Conservation (phyloP, 1,140 invertebrate species). For the Delia radicum region DNA sequence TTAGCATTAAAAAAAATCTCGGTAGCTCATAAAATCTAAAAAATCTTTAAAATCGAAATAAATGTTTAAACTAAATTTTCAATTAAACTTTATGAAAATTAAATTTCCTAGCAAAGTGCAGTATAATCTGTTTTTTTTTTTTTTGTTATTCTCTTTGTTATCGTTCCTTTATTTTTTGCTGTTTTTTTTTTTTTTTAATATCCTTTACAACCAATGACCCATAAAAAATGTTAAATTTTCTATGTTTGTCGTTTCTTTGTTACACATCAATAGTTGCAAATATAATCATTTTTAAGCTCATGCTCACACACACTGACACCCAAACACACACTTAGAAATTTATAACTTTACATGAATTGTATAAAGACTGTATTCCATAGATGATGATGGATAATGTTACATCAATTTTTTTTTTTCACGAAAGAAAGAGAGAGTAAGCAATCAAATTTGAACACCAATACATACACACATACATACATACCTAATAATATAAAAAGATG, state of each 20-base stretch:
- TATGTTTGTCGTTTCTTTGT: not conserved
- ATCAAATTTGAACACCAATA: too few relatives aligned
- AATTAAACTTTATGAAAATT: too few relatives aligned
- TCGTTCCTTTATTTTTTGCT: not conserved
- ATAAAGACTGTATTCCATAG: not conserved
- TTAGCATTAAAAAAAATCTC: too few relatives aligned
- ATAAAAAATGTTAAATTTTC: not conserved
- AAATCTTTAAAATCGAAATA: too few relatives aligned
- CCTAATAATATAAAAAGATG: not conserved
- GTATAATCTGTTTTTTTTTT: too few relatives aligned
- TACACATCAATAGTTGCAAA: not conserved
- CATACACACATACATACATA: not conserved
- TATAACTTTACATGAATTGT: not conserved
- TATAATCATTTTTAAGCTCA: not conserved
- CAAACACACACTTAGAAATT: not conserved
- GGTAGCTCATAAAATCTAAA: too few relatives aligned
- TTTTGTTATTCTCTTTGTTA: too few relatives aligned
- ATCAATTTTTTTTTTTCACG: not conserved
- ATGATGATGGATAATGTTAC: not conserved
- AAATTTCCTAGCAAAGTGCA: too few relatives aligned
- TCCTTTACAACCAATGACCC: not conserved
- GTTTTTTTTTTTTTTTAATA: not conserved
- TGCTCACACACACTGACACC: not conserved
- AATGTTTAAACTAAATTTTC: too few relatives aligned
- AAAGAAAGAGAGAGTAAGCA: not conserved